A percentile compares a stretch with the other conserved stretches of the same genome.
Conservation (phyloP, 2,888 invertebrate genomes). For the Drosophila tripunctata region DNA sequence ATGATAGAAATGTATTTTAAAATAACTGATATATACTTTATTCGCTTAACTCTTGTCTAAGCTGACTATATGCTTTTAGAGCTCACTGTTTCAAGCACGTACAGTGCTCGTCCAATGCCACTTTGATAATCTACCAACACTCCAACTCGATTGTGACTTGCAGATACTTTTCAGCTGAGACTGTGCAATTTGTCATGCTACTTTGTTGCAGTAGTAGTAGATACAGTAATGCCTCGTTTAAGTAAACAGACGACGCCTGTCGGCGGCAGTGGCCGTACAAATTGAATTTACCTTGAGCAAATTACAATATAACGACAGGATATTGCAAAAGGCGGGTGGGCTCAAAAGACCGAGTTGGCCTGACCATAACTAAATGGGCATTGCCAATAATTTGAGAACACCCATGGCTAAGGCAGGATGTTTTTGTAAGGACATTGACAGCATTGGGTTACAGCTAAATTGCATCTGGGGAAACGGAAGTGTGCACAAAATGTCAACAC, state of each 20-base stretch:
- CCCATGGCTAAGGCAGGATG: slow-evolving; percentile 49
- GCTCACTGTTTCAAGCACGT: slow-evolving; percentile 25
- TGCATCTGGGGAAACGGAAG: slow-evolving; percentile 57
- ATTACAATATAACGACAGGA: slow-evolving; percentile 35
- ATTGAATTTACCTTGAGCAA: slow-evolving; percentile 51
- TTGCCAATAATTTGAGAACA: slow-evolving; percentile 43
- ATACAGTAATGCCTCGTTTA: slow-evolving; percentile 34
- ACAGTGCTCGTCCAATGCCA: slow-evolving; percentile 22
- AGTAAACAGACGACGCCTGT: slow-evolving; percentile 44
- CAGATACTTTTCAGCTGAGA: slow-evolving; percentile 11
- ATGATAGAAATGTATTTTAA: background rate
- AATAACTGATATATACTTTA: background rate
- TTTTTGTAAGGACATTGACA: slow-evolving; percentile 47
- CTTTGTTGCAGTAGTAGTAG: too few species aligned
- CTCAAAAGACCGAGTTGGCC: background rate
- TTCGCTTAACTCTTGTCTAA: too few species aligned
- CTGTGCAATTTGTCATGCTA: slow-evolving; percentile 36
- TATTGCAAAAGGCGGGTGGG: slow-evolving; percentile 34
- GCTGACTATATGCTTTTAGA: slow-evolving; percentile 1
- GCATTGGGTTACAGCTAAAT: slow-evolving; percentile 62
- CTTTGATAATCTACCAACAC: slow-evolving; percentile 5
- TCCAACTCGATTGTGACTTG: slow-evolving; percentile 10
- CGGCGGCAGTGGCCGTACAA: slow-evolving; percentile 24
- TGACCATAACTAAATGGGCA: slow-evolving; percentile 52
- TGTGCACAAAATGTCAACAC: slow-evolving; percentile 38